Conservation (phyloP, 2,113 vertebrate species). For the Mirza zaza region DNA sequence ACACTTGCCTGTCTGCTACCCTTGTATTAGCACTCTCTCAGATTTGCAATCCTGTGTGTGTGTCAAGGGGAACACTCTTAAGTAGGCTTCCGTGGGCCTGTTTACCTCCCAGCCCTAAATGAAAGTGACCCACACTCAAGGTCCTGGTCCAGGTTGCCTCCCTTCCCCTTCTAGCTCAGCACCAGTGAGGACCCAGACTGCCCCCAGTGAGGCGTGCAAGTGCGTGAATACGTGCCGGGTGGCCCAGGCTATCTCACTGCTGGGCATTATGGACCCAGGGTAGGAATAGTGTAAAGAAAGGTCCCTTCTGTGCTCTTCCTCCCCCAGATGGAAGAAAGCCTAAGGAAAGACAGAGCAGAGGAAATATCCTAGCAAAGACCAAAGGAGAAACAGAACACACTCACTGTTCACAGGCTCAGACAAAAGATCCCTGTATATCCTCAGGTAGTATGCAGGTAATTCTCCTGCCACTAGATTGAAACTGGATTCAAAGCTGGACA, state of each 20-base stretch:
- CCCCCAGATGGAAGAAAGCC: background rate
- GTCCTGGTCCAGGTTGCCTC: background rate
- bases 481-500: constrained; percentile 59
- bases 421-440: background rate
- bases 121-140: background rate
- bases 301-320: background rate
- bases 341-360: background rate
- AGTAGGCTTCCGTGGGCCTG: background rate
- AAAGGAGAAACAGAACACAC: background rate
- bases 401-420: background rate
- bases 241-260: background rate
- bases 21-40: too few relatives aligned
- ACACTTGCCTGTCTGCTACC: background rate
- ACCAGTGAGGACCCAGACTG: background rate
- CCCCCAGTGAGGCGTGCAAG: rapidly evolving
- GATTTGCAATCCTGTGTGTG: background rate
- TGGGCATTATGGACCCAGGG: background rate
- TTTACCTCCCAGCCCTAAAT: background rate
- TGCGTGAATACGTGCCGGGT: background rate
- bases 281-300: background rate
- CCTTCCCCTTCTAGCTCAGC: background rate
- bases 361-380: background rate
- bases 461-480: background rate
- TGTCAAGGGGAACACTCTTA: background rate
- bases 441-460: background rate